phyloP scores from a whole-genome alignment of 1,140 invertebrate genomes.

The Marisa cornuarietis region DNA sequence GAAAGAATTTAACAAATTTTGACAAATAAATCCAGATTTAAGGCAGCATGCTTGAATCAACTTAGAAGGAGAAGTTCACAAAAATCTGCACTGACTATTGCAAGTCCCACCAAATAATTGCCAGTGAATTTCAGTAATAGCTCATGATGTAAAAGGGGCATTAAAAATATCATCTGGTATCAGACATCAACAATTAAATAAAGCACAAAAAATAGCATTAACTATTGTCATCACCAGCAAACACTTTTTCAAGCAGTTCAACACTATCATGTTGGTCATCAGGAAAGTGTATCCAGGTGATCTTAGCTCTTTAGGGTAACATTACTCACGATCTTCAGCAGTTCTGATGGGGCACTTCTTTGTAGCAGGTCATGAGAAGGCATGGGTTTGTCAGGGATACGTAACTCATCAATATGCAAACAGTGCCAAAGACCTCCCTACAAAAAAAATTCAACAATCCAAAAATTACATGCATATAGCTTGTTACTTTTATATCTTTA shows the following conservation, averaged over 20 bases:
- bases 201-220: no score
- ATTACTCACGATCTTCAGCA: slow-evolving; percentile 17
- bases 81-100: no score
- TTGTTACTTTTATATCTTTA: background rate
- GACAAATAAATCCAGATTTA: no score
- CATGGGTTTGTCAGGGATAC: slow-evolving; percentile 29
- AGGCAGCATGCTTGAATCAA: no score
- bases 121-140: no score
- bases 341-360: slow-evolving; percentile 31
- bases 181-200: no score
- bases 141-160: no score
- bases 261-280: background rate
- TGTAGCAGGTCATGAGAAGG: slow-evolving; percentile 41
- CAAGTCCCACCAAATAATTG: no score
- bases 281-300: background rate
- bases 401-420: slow-evolving; percentile 59
- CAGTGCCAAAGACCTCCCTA: slow-evolving; percentile 59
- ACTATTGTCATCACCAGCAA: no score
- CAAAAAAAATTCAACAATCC: slow-evolving; percentile 16
- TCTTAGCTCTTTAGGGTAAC: background rate
- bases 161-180: no score
- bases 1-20: no score
- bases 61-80: no score
- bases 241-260: background rate
- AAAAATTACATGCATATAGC: background rate